A percentile compares a stretch with the other conserved stretches of the same genome.
Evolutionary conservation across 2,888 invertebrate species (phyloP).

Genomic region (Drosophila anomalata): DNA sequence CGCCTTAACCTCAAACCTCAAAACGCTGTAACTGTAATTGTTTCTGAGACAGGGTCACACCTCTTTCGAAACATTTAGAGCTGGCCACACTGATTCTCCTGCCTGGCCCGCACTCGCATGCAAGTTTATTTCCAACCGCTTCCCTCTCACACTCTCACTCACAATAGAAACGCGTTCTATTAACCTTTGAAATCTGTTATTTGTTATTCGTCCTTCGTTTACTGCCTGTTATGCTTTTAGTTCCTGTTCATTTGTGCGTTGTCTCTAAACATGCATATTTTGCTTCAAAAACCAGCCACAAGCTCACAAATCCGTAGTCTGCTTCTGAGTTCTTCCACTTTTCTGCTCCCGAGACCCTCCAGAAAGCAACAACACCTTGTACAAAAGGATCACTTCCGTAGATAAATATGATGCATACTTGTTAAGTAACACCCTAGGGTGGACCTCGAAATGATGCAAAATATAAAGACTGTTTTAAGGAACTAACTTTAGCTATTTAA

Average conservation of each 20-base stretch:
- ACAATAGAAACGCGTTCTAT: not conserved
- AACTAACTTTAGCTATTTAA: too few relatives aligned
- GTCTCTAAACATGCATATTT: conserved; percentile 4
- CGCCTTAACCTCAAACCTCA: not conserved
- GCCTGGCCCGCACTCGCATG: conserved; percentile 12
- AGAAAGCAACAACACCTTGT: conserved; percentile 19
- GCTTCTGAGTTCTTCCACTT: conserved; percentile 2
- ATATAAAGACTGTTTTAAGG: not conserved
- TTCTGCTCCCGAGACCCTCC: not conserved
- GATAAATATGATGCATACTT: not conserved
- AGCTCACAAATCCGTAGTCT: not conserved
- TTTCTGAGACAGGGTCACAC: not conserved
- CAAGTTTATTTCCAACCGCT: not conserved
- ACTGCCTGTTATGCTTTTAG: conserved; percentile 5
- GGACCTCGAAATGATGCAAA: not conserved
- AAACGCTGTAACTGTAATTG: not conserved
- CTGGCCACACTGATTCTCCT: not conserved
- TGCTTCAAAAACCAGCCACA: conserved; percentile 14
- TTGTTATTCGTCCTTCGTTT: conserved; percentile 4
- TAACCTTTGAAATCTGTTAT: too few relatives aligned
- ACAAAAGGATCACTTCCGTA: conserved; percentile 28
- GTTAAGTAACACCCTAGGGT: conserved; percentile 3
- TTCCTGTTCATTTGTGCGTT: conserved; percentile 10
- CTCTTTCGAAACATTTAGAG: not conserved
- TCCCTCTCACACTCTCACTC: not conserved